Evolutionary conservation across 2,888 invertebrate species (phyloP), one percentile per base, ranked within the genome.

Genomic region (Isotomurus palustris): DNA sequence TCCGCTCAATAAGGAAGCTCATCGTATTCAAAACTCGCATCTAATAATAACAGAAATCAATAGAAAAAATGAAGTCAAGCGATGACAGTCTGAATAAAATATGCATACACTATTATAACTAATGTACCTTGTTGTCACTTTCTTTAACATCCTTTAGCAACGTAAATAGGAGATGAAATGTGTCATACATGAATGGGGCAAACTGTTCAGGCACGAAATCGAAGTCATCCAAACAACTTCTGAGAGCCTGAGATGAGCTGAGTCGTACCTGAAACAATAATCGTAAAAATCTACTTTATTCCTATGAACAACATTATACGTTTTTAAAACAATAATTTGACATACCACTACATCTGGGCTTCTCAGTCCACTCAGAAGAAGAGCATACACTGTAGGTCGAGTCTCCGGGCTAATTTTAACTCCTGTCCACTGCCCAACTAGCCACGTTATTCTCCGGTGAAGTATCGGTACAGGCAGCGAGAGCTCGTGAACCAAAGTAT

Each of bases 1-100:
- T 86, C 55, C 91, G 82, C 77, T 93, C 92, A 71, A 92, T 86
- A 73, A 94, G 84, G 74, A 88, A 86, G 43, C 92, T 91, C 75
- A 94, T 83, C 58, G 91, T 91, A 76, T 87, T 87, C 35, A 96
- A 79, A 22, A 94, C 88, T 75, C 90, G 88, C 88, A 94, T 91
- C 84, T 86, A 73, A 43, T 8, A 44, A 22, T 24, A 22, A 22
- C 19, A 50, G 17, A 14, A 24, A 50, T 27, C 14, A 38, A 35
- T n/a, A 40, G 3, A 27, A 22, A 35, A 28, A 24, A 25, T 29
- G 43, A 41, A 17, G 22, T 22, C 2, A n/a, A 12, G 24, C 17
- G 5, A n/a, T 6, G 28, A 6, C 14, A 41, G 3, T 25, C 12
- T 45, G 10, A 45, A 24, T 25, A 40, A 40, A 40, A 12, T 8